Evolutionary conservation across 2,113 vertebrate genomes (phyloP).

Genomic region (Condylura cristata): DNA sequence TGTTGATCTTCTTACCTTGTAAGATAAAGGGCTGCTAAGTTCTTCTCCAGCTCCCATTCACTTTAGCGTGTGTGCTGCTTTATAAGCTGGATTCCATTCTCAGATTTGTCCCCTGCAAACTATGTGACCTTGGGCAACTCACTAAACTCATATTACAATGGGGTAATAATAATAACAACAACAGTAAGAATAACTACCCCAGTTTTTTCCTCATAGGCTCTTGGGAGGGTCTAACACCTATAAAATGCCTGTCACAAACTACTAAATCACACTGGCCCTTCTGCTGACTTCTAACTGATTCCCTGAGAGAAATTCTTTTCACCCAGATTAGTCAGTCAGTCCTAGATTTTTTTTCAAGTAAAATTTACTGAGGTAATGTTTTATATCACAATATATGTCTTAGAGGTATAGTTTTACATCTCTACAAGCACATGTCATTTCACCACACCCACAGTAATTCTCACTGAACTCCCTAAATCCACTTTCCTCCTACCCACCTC

Average conservation of each 20-base stretch:
- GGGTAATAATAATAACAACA: no score
- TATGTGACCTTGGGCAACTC: not conserved
- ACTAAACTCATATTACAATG: not conserved
- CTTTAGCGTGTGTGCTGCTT: not conserved
- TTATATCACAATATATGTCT: no score
- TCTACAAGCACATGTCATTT: no score
- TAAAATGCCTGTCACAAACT: not conserved
- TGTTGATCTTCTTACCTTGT: not conserved
- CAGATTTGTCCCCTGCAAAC: not conserved
- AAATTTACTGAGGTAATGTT: no score
- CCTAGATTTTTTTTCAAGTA: no score
- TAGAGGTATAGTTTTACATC: no score
- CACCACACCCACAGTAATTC: no score
- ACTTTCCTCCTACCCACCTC: no score
- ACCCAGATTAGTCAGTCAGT: not conserved
- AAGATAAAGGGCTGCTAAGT: not conserved
- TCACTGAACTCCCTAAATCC: no score
- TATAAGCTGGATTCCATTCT: not conserved
- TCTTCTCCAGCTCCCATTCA: not conserved
- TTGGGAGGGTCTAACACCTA: not conserved
- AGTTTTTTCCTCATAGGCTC: not conserved
- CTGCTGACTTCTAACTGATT: no score
- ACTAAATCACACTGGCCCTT: not conserved
- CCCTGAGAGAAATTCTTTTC: not conserved
- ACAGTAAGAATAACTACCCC: not conserved